Percentiles rank a stretch among this genome's conserved stretches.
These are phyloP conservation scores for Chymomyza costata DNA, from an alignment of 1,140 invertebrate genomes.

Conservation along the genomic window DNA sequence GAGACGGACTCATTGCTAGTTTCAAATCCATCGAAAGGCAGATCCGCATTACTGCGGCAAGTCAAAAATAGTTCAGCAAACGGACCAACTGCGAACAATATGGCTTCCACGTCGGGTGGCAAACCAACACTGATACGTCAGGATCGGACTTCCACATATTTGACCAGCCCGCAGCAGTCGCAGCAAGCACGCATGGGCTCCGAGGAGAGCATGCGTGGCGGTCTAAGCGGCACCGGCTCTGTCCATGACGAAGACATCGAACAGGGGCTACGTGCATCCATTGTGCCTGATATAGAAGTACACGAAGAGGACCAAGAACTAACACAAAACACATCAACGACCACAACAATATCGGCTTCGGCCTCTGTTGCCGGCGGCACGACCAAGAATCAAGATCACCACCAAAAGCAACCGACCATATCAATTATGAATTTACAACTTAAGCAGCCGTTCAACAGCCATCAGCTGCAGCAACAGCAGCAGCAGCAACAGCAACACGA, in stretches of 20 bases:
- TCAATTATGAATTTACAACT: constrained; percentile 67
- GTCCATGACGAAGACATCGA: constrained; percentile 77
- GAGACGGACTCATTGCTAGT: constrained; percentile 86
- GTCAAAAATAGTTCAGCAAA: constrained; percentile 57
- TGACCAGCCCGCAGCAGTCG: constrained; percentile 85
- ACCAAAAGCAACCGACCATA: constrained; percentile 68
- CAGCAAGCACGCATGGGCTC: constrained; percentile 82
- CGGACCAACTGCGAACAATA: constrained; percentile 77
- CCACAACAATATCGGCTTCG: constrained; percentile 44
- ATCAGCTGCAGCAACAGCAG: constrained; percentile 11
- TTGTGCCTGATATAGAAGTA: constrained; percentile 91
- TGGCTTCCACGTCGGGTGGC: constrained; percentile 74
- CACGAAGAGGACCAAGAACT: constrained; percentile 80
- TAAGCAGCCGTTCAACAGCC: constrained; percentile 27
- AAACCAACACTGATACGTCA: constrained; percentile 89
- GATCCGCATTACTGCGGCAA: constrained; percentile 50
- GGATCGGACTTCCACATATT: constrained; percentile 85
- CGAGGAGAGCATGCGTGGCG: constrained; percentile 80
- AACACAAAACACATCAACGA: constrained; percentile 52
- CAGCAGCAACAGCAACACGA: constrained; percentile 17
- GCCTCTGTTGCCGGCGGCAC: constrained; percentile 33
- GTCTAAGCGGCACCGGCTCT: neutral
- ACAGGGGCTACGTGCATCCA: constrained; percentile 80
- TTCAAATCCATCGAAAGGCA: constrained; percentile 54
- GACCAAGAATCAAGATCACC: constrained; percentile 34